phyloP scores from a whole-genome alignment of 2,797 vertebrate genomes.

The Pangasius djambal region DNA sequence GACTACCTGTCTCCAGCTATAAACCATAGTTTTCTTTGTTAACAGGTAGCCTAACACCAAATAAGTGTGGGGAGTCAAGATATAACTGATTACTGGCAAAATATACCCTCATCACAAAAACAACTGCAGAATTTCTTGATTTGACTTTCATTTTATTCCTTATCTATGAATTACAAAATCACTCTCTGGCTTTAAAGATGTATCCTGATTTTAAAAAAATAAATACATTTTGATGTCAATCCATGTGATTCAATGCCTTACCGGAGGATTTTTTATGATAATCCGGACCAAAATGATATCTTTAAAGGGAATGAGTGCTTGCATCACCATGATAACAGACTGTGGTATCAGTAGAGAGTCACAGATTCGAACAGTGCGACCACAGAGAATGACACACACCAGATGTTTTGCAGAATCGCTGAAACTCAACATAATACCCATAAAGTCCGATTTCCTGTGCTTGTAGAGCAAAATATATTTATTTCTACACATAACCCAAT shows the following conservation, averaged over 20 bases:
- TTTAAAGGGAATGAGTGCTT: background rate
- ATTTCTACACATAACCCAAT: too few species aligned
- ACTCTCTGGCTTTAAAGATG: background rate
- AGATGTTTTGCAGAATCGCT: background rate
- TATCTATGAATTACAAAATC: background rate
- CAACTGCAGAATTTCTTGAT: background rate
- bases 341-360: background rate
- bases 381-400: background rate
- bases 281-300: background rate
- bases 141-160: background rate
- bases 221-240: background rate
- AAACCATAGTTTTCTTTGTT: background rate
- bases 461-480: background rate
- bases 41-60: background rate
- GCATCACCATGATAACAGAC: background rate
- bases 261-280: background rate
- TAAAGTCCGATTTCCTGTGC: background rate
- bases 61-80: background rate
- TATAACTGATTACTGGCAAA: background rate
- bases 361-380: background rate
- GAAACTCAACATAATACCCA: background rate
- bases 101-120: background rate
- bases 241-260: background rate
- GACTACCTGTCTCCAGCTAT: slow-evolving; percentile 18
- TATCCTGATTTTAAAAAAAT: background rate